Percentiles rank a stretch among this genome's conserved stretches.
Conservation (phyloP, 2,888 invertebrate genomes). For the Clostera curtula region DNA sequence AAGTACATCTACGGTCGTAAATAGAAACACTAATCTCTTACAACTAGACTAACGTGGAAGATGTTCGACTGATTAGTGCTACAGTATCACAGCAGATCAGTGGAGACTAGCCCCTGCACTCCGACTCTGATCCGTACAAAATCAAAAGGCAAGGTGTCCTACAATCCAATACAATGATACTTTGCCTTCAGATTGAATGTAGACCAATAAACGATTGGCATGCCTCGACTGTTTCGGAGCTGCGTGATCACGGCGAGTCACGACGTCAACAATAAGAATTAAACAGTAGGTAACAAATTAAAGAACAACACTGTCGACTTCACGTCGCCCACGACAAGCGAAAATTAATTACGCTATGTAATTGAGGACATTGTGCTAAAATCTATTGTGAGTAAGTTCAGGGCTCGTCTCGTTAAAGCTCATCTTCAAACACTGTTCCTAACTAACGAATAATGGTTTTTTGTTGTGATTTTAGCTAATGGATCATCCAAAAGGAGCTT, state of each 20-base stretch:
- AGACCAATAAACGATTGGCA: constrained; percentile 25
- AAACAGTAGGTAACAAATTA: constrained; percentile 21
- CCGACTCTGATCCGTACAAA: constrained; percentile 24
- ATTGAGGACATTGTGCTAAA: too few species aligned
- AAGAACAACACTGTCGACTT: constrained; percentile 16
- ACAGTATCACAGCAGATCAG: constrained; percentile 71
- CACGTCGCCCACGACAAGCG: constrained; percentile 19
- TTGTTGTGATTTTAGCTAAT: constrained; percentile 28
- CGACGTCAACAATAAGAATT: constrained; percentile 28
- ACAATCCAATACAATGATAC: constrained; percentile 3
- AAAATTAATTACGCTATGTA: too few species aligned
- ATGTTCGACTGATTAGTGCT: constrained; percentile 62
- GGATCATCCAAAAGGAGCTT: constrained; percentile 31
- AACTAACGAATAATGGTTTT: constrained; percentile 25
- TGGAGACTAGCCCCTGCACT: constrained; percentile 48
- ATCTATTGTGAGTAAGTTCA: constrained; percentile 13
- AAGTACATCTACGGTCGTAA: constrained; percentile 55
- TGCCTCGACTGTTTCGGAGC: constrained; percentile 16
- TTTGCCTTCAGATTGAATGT: constrained; percentile 19
- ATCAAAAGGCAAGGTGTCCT: constrained; percentile 15
- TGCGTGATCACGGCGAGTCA: constrained; percentile 24
- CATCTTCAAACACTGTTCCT: constrained; percentile 22
- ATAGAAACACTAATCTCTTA: constrained; percentile 69
- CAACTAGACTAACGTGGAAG: constrained; percentile 66
- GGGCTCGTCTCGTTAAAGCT: constrained; percentile 26